These are phyloP conservation scores for Holothuria scabra DNA, from an alignment of 53 echinoderm and acorn worm genomes.

Conservation along the genomic window DNA sequence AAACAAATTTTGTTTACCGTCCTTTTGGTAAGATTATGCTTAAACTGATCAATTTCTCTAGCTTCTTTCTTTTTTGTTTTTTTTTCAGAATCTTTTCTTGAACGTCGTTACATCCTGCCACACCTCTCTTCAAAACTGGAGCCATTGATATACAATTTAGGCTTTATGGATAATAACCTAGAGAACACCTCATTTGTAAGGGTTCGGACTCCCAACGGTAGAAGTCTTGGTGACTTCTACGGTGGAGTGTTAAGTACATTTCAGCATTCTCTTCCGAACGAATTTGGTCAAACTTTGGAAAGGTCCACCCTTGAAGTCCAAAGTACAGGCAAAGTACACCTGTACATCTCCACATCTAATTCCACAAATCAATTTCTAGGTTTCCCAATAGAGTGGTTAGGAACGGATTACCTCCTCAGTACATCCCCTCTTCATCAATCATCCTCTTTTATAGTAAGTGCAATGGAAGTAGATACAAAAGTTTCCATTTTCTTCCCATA, in stretches of 20 bases:
- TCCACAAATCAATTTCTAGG: not conserved
- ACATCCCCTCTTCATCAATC: not conserved
- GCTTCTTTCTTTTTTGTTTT: constrained; percentile 5
- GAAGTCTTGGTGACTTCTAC: not conserved
- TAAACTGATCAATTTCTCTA: too few relatives aligned
- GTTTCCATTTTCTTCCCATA: not conserved
- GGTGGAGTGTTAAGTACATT: not conserved
- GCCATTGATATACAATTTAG: not conserved
- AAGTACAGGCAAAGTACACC: not conserved
- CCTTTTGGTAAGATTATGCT: too few relatives aligned
- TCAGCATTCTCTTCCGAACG: not conserved
- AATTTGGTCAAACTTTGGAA: not conserved
- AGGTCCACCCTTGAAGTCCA: not conserved
- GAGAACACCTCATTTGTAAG: not conserved
- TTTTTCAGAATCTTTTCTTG: not conserved
- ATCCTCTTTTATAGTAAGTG: not conserved
- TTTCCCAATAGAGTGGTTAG: constrained; percentile 3
- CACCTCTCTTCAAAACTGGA: not conserved
- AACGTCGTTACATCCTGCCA: constrained; percentile 1
- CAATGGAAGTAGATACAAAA: not conserved
- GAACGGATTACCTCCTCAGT: not conserved
- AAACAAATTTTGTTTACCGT: too few relatives aligned
- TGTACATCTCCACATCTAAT: not conserved
- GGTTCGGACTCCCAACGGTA: not conserved
- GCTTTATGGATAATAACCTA: constrained; percentile 7